A percentile compares a stretch with the other conserved stretches of the same genome.
Evolutionary conservation across 1,140 invertebrate species (phyloP).

Genomic region (Drosophila orena): DNA sequence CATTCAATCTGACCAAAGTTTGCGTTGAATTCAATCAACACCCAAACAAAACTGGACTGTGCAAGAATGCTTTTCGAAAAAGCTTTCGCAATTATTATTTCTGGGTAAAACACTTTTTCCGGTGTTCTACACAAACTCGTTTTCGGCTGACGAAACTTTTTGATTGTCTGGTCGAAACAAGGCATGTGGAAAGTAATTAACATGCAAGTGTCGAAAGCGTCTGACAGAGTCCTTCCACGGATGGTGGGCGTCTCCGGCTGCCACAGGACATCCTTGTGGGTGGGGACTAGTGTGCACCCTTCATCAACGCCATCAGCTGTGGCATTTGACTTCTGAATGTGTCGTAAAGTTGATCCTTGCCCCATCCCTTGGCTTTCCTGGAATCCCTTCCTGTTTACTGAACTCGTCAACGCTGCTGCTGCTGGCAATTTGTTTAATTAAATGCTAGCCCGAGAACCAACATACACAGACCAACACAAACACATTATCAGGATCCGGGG

Average conservation of each 20-base stretch:
- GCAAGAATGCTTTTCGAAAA: constrained; percentile 27
- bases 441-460: constrained; percentile 21
- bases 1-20: constrained; percentile 45
- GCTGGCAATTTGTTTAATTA: constrained; percentile 49
- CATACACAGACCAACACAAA: constrained; percentile 1
- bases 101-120: constrained; percentile 38
- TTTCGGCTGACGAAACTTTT: constrained; percentile 41
- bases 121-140: constrained; percentile 37
- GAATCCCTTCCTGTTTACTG: constrained; percentile 24
- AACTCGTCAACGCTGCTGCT: constrained; percentile 35
- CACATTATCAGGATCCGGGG: constrained; percentile 2
- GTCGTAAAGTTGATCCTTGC: constrained; percentile 40
- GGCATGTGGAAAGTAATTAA: constrained; percentile 53
- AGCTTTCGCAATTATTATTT: constrained; percentile 50
- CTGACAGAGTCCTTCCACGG: constrained; percentile 16
- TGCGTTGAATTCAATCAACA: constrained; percentile 51
- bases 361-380: neutral
- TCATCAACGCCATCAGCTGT: constrained; percentile 40
- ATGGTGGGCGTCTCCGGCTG: neutral
- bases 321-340: constrained; percentile 45
- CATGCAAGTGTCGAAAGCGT: constrained; percentile 52
- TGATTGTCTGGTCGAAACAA: constrained; percentile 46
- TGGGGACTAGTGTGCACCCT: constrained; percentile 9
- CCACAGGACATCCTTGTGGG: constrained; percentile 16
- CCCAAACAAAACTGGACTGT: constrained; percentile 15